Percentiles rank a stretch among this genome's conserved stretches.
Evolutionary conservation across 2,113 vertebrate genomes (phyloP).

Genomic region (Taxidea taxus): DNA sequence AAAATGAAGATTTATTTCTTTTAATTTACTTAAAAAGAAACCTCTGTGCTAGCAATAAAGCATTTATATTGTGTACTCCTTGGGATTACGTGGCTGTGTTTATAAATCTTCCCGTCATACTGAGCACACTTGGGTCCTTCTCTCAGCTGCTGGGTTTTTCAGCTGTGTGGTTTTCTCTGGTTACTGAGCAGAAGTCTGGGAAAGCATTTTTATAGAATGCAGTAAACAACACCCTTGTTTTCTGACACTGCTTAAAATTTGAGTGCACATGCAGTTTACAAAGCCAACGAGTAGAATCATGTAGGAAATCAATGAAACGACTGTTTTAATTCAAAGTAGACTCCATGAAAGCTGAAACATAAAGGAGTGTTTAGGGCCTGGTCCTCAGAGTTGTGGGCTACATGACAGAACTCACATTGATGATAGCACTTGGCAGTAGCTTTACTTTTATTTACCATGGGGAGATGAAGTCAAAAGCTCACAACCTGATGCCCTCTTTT

Average conservation of each 20-base stretch:
- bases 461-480: conserved; percentile 69
- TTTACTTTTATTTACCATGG: conserved; percentile 78
- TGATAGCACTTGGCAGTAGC: conserved; percentile 62
- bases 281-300: conserved; percentile 86
- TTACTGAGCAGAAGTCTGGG: conserved; percentile 60
- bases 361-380: not conserved
- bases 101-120: conserved; percentile 73
- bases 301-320: conserved; percentile 84
- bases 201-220: conserved; percentile 58
- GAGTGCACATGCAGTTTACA: conserved; percentile 86
- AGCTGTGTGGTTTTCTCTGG: conserved; percentile 49
- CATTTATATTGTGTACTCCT: conserved; percentile 84
- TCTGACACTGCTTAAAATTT: conserved; percentile 83
- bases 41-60: conserved; percentile 83
- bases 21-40: conserved; percentile 81
- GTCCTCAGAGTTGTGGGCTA: not conserved
- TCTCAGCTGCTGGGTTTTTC: conserved; percentile 17
- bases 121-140: conserved; percentile 47
- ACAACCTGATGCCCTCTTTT: conserved; percentile 65
- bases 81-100: conserved; percentile 75
- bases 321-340: conserved; percentile 84
- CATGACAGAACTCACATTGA: accelerated
- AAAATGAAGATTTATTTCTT: conserved; percentile 80
- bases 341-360: conserved; percentile 40
- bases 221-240: conserved; percentile 58